phyloP scores from a whole-genome alignment of 1,140 invertebrate species.

The Ips nitidus region DNA sequence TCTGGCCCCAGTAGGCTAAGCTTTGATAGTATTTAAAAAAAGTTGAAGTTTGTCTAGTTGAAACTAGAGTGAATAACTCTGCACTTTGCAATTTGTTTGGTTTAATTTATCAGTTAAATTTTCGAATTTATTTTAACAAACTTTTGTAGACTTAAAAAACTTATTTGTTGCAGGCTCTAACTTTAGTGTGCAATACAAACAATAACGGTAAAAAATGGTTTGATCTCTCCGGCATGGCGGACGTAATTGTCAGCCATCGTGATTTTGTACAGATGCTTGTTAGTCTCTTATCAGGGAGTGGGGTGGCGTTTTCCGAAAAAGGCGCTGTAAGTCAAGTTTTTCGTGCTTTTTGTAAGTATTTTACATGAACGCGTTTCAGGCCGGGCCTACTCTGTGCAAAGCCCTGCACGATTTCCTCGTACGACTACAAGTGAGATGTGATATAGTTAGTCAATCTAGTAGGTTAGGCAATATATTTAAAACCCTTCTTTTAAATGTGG shows the following conservation, averaged over 20 bases:
- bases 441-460: slow-evolving; percentile 60
- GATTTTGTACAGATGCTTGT: slow-evolving; percentile 73
- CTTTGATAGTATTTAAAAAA: too few species aligned
- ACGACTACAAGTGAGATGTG: slow-evolving; percentile 69
- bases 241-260: slow-evolving; percentile 64
- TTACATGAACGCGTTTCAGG: slow-evolving; percentile 54
- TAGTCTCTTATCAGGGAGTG: slow-evolving; percentile 69
- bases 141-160: not conserved
- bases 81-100: too few species aligned
- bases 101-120: too few species aligned
- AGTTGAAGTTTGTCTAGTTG: too few species aligned
- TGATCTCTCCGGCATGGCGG: slow-evolving; percentile 44
- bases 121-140: not conserved
- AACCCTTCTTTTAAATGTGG: slow-evolving; percentile 67
- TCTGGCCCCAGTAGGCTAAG: too few species aligned
- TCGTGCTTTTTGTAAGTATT: not conserved
- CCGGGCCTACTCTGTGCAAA: slow-evolving; percentile 76
- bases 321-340: slow-evolving; percentile 54
- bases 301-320: slow-evolving; percentile 58
- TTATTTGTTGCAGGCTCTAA: slow-evolving; percentile 40
- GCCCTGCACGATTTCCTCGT: slow-evolving; percentile 72
- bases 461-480: slow-evolving; percentile 65
- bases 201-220: slow-evolving; percentile 41
- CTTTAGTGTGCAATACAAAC: slow-evolving; percentile 48
- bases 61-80: too few species aligned